These are phyloP conservation scores for Pipa parva DNA, from an alignment of 2,113 vertebrate genomes.

Conservation along the genomic window DNA sequence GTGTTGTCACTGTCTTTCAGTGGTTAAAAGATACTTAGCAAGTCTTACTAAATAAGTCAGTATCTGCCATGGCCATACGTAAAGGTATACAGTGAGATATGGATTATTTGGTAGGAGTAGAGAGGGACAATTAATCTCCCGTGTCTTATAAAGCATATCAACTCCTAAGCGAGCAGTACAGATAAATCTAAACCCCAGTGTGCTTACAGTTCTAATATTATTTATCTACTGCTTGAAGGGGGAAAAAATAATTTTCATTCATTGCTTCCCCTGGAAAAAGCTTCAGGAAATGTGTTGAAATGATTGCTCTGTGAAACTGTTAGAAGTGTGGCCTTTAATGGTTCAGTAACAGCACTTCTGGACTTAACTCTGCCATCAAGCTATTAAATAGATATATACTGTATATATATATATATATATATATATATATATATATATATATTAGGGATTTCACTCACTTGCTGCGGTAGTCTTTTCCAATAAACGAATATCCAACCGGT, in stretches of 20 bases:
- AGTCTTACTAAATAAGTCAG: background rate
- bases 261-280: background rate
- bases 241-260: conserved; percentile 18
- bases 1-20: conserved; percentile 17
- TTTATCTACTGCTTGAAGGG: conserved; percentile 10
- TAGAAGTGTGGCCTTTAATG: conserved; percentile 26
- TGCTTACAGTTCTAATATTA: conserved; percentile 4
- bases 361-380: conserved; percentile 4
- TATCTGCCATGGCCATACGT: background rate
- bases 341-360: conserved; percentile 9
- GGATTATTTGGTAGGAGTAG: background rate
- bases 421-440: no score
- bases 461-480: no score
- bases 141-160: conserved; percentile 17
- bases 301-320: conserved; percentile 31
- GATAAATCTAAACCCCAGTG: conserved; percentile 14
- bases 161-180: conserved; percentile 4
- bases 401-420: conserved; percentile 18
- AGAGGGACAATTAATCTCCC: conserved; percentile 3
- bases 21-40: conserved; percentile 1
- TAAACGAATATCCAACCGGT: no score
- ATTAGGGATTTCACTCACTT: no score
- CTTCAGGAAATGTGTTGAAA: conserved; percentile 16
- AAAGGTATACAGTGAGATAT: conserved; percentile 12
- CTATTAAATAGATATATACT: conserved; percentile 18